Evolutionary conservation across 2,888 invertebrate genomes (phyloP).

Genomic region (Sceliomorpha sp.): DNA sequence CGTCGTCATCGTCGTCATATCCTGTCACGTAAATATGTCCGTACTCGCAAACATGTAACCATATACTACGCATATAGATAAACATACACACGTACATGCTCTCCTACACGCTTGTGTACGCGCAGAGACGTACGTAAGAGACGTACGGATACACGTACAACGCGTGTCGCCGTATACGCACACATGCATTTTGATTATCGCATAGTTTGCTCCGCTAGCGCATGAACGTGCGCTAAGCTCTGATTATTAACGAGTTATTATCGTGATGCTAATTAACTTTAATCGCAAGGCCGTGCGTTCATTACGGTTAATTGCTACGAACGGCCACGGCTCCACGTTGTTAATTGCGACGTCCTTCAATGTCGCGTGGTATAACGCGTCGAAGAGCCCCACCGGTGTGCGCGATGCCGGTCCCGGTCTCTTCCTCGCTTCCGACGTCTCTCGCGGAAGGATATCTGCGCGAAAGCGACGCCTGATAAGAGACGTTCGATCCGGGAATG

Average conservation of each 20-base stretch:
- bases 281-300: conserved; percentile 78
- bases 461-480: too few species aligned
- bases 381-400: too few species aligned
- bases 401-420: conserved; percentile 20
- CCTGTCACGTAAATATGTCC: conserved; percentile 63
- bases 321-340: conserved; percentile 72
- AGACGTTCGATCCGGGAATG: too few species aligned
- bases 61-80: conserved; percentile 7
- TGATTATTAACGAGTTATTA: conserved; percentile 78
- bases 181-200: conserved; percentile 5
- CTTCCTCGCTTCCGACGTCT: conserved; percentile 18
- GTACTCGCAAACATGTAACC: background rate
- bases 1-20: too few species aligned
- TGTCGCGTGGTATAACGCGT: conserved; percentile 34
- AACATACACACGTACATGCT: too few species aligned
- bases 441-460: conserved; percentile 14
- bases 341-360: conserved; percentile 69
- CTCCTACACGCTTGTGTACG: too few species aligned
- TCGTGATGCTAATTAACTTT: conserved; percentile 77
- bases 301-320: conserved; percentile 78
- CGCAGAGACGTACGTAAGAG: too few species aligned
- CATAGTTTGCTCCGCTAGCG: conserved; percentile 3
- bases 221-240: conserved; percentile 50
- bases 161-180: too few species aligned
- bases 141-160: too few species aligned